Base-by-base conservation (phyloP, 2,113 vertebrate species). In the Tragelaphus scriptus region DNA sequence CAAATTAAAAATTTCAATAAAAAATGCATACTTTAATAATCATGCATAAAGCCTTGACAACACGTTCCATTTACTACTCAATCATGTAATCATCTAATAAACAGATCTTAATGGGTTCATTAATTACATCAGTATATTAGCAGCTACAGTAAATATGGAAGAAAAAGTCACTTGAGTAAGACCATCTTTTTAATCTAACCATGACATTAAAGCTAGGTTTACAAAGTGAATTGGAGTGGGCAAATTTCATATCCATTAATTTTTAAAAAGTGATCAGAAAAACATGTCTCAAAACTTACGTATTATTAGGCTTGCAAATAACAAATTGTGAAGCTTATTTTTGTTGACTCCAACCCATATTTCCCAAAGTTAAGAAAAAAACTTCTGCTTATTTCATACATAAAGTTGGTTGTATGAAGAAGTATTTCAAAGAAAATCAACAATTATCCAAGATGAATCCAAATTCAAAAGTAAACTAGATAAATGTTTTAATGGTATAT, bases 101-200 rank as follows among this genome's bases (percentile, higher is more conserved):
- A 94, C 61, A 93, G 79, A 94, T 92, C 71, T 84, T 95, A 97
- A 85, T 95, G 36, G 32, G 58, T 16, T 95, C 75, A 89, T 65
- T 95, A 97, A 95, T 91, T 95, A 95, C 36, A 94, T 15, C 25
- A 97, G 36, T 17, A 92, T 86, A 79, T 96, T n/a, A 80, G 55
- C 40, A 94, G 47, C 47, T 85, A 95, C 51, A 94, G 36, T 92
- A 91, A 90, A 88, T 58, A 91, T 30, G 47, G 44, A 94, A 91
- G 8, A n/a, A 88, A 92, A 91, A 16, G 40, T 6, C 36, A 91
- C 40, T 85, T 71, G 23, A 81, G 5, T 65, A 63, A 95, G 53
- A 68, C 5, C 80, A 36, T 61, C 40, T 85, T 95, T 77, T 94
- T 90, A 85, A 40, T 26, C 26, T 68, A 91, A 63, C 5, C 10